Evolutionary conservation across 2,888 invertebrate species (phyloP), one percentile per base, ranked within the genome.

Genomic region (Pseudococcus jackbeardsleyi): DNA sequence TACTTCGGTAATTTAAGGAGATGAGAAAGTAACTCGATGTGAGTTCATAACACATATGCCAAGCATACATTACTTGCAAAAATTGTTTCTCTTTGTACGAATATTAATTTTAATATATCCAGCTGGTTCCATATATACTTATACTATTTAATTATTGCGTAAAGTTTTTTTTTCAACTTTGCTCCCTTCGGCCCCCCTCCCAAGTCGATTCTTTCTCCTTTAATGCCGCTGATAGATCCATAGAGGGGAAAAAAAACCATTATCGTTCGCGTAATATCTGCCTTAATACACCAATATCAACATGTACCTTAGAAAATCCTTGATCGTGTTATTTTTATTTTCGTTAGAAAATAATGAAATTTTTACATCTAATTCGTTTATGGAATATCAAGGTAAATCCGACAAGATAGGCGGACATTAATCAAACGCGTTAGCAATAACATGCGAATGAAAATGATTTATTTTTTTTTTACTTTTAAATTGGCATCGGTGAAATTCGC

Each of bases 21-120:
- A 87, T 87, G 87, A 87, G 79, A 87, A 87, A 87, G 87, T 87
- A 87, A 87, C 87, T 87, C 87, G 87, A 86, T 86, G 79, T 77
- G 77, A 87, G 87, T 68, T 86, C 72, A 46, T 86, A 64, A 86
- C 59, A 86, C 46, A 46, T 85, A 85, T 85, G 59, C 85, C 85
- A 84, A 15, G 50, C 54, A 85, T 54, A 59, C 85, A 59, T 85
- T 85, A 85, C 85, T 85, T 85, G 85, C 85, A 85, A 85, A 85
- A 85, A 85, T 54, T 85, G 22, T 85, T 85, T 85, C 54, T 85
- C 84, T 85, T 85, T 85, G 85, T 85, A 85, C 85, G 50, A 85
- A 85, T 85, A 59, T 85, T 85, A 54, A 85, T 54, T 85, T 59
- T 77, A 42, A 77, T 39, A 77, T 77, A 77, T 77, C 77, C 77